These are phyloP conservation scores for Bubalus kerabau DNA, from an alignment of 2,113 vertebrate genomes.

Conservation along the genomic window DNA sequence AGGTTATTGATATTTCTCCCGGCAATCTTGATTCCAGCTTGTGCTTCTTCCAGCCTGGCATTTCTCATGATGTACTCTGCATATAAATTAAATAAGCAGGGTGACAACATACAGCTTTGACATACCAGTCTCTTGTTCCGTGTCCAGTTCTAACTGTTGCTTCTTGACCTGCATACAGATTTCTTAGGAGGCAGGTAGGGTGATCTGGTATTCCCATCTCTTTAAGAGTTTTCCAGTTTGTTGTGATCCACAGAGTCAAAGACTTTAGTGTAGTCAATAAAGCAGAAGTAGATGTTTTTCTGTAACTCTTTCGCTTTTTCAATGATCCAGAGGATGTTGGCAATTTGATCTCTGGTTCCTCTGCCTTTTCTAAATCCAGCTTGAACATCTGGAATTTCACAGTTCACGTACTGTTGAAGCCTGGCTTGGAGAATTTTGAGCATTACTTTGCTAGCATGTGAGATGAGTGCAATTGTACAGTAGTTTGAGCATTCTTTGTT, in stretches of 20 bases:
- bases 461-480: neutral
- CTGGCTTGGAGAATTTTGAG: neutral
- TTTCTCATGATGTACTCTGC: neutral
- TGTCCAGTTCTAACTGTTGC: neutral
- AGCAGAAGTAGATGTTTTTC: neutral
- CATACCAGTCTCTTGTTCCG: neutral
- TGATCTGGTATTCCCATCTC: neutral
- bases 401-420: neutral
- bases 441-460: neutral
- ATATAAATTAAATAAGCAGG: neutral
- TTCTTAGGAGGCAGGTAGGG: neutral
- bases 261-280: neutral
- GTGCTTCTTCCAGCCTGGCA: neutral
- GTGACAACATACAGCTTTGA: neutral
- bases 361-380: neutral
- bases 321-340: neutral
- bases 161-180: neutral
- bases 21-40: neutral
- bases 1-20: neutral
- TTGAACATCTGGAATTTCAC: neutral
- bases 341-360: neutral
- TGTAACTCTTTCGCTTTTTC: fast-evolving
- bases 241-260: neutral
- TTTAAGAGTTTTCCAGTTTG: neutral
- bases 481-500: neutral